Evolutionary conservation across 30 jellyfish, hydroid and myxozoan species (phyloP).

Genomic region (Aurelia sp.): DNA sequence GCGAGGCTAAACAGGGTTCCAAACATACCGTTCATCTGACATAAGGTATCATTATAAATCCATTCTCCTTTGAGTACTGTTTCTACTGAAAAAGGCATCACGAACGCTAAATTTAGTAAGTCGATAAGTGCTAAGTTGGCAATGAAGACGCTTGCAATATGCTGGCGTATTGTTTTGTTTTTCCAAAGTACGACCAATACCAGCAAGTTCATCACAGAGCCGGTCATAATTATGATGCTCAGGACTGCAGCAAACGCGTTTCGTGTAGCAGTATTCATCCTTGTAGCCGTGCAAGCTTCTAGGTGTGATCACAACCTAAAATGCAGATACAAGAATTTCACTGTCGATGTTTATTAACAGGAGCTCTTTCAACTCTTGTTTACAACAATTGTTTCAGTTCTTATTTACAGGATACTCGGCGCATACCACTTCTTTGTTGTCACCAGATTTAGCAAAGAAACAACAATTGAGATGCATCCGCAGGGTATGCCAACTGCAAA

Average conservation of each 20-base stretch:
- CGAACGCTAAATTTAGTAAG: conserved; percentile 71
- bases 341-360: too few species aligned
- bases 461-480: too few species aligned
- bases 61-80: conserved; percentile 39
- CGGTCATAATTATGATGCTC: conserved; percentile 47
- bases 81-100: conserved; percentile 85
- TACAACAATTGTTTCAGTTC: too few species aligned
- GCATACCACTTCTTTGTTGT: too few species aligned
- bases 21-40: conserved; percentile 64
- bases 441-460: too few species aligned
- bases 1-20: conserved; percentile 81
- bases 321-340: too few species aligned
- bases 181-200: conserved; percentile 68
- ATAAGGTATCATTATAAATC: conserved; percentile 41
- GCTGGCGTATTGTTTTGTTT: conserved; percentile 75
- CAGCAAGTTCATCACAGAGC: conserved; percentile 58
- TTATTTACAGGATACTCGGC: too few species aligned
- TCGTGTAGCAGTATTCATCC: conserved; percentile 30
- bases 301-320: neutral
- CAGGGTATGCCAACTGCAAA: too few species aligned
- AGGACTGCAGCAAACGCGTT: conserved; percentile 45
- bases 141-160: conserved; percentile 75
- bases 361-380: too few species aligned
- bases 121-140: conserved; percentile 81
- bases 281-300: neutral